Evolutionary conservation across 1,140 invertebrate species (phyloP), one percentile per base, ranked within the genome.

Genomic region (Drosophila elegans): DNA sequence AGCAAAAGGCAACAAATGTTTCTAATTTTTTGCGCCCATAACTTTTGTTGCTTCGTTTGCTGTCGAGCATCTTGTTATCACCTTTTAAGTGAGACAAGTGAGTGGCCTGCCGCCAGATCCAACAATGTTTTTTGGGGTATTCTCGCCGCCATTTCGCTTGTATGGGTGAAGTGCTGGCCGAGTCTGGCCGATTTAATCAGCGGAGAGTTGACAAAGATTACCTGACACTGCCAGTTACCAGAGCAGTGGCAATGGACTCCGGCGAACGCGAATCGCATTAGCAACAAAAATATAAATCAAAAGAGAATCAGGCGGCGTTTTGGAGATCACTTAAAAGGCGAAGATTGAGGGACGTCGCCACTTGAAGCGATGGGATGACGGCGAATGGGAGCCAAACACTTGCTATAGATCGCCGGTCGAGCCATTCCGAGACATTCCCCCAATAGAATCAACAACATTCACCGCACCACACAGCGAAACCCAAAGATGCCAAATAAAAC

Each of bases 71-170:
- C 76, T 88, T 88, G 84, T 88, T 89, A 89, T 88, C 84, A 88
- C 84, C 84, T 88, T 88, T 89, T 89, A 88, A 89, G 84, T 89
- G 84, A 78, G 75, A 88, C 66, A 89, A 79, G 84, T 83, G 84
- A 88, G 83, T 89, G 83, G 78, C 75, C 42, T 45, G 74, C 60
- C 77, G 79, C 53, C 61, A 34, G 66, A 32, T 55, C 32, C 32
- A 36, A 38, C 27, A 39, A 45, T 57, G 27, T 56, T 16, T 49
- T 29, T 34, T 12, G 27, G 25, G 44, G 42, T 27, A 61, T 61
- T 45, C 29, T 49, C 63, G 5, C 53, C 63, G 5, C 53, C 11
- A 27, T 25, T 45, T 9, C 41, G 13, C 1, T 62, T 39, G 68
- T 73, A 62, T 53, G 39, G 34, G 63, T 77, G 73, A 77, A 77